Base-by-base conservation (phyloP, 1,140 invertebrate species). In the Ditylenchus dipsaci region DNA sequence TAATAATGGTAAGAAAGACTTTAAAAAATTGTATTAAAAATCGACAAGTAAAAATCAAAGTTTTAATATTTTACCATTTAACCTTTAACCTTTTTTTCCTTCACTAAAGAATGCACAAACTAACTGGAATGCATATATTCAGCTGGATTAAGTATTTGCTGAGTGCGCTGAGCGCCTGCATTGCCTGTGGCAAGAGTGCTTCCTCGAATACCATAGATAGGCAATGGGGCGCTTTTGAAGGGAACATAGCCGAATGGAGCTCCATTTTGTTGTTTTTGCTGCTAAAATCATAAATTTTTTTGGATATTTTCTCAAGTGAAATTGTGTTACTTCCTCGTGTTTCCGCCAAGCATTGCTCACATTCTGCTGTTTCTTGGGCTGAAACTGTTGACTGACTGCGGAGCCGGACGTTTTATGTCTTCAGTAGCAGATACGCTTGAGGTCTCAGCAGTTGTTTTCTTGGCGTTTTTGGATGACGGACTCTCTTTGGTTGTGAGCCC, bases 351-450 rank as follows among this genome's bases (percentile, higher is more conserved):
- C 42, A 64, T 21, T 63, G 13, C 56, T 64, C 29, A 64, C 38
- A 56, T 76, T 73, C 53, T 76, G 72, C 30, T 73, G 64, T 53
- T 62, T 62, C 21, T 72, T 63, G 17, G 72, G 69, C 57, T 63
- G 59, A 38, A 73, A 73, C 27, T 73, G 63, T 27, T 59, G 73
- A 15, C 72, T 73, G 43, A 75, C 53, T 30, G 72, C 72, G 7
- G 64, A 69, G 17, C 64, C 72, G 30, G 57, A 11, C 72, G 59
- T 43, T 69, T 68, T 33, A 27, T 8, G 15, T 56, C 38, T n/a
- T 70, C 68, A 21, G 11, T n/a, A 45, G 63, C 23, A 19, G 15
- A 38, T 9, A 29, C 21, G 19, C 21, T 38, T 59, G 42, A 53
- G 3, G 33, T 11, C 33, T 38, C 33, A 11, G 33, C 33, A 38